These are phyloP conservation scores for Cervus canadensis DNA, from an alignment of 2,113 vertebrate genomes.

Conservation along the genomic window DNA sequence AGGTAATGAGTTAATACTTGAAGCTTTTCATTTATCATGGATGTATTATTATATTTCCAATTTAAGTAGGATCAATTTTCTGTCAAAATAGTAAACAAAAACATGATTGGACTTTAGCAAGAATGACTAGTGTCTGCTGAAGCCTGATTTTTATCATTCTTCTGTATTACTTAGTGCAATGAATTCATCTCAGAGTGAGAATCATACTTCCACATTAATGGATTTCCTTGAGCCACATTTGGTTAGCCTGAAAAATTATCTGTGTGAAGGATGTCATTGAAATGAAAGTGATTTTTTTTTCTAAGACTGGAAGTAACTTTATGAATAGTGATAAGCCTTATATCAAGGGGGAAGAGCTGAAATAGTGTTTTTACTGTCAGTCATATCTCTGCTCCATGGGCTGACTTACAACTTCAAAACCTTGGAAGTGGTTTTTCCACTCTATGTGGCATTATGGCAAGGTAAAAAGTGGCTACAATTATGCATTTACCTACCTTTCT, in stretches of 20 bases:
- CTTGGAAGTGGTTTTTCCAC: not conserved
- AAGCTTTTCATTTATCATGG: not conserved
- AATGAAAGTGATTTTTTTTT: not conserved
- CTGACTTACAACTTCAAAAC: not conserved
- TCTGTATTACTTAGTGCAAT: not conserved
- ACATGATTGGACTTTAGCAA: not conserved
- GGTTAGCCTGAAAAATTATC: slow-evolving; percentile 1
- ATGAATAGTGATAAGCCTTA: not conserved
- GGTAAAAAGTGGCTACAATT: not conserved
- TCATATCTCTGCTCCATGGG: not conserved
- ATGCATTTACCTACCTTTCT: not conserved
- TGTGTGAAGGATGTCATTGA: slow-evolving; percentile 13
- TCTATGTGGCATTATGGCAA: not conserved
- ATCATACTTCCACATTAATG: not conserved
- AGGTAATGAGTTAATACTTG: not conserved
- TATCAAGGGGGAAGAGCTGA: not conserved
- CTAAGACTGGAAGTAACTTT: not conserved
- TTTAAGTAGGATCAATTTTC: not conserved
- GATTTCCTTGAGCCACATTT: not conserved
- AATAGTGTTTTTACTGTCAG: not conserved
- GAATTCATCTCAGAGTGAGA: not conserved
- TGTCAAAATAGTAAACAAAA: not conserved
- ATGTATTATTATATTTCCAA: not conserved
- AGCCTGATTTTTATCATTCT: not conserved
- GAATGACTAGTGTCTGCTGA: not conserved